phyloP scores from a whole-genome alignment of 2,797 vertebrate species.

The Poeciliopsis infans region DNA sequence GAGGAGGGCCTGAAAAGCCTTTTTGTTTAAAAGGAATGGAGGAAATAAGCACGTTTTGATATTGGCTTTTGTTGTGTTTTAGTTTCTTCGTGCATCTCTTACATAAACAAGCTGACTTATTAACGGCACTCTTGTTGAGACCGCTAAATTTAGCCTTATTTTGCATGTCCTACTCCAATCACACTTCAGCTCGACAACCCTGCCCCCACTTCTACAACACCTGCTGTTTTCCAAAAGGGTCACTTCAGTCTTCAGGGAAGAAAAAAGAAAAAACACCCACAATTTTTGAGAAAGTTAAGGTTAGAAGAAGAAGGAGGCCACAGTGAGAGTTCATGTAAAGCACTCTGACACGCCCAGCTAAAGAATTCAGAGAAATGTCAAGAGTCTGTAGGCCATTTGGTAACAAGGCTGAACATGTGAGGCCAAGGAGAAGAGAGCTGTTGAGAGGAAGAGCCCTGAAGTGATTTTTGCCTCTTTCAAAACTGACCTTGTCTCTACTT shows the following conservation, averaged over 20 bases:
- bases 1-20: not conserved
- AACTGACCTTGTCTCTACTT: slow-evolving; percentile 35
- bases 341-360: slow-evolving; percentile 2
- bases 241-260: slow-evolving; percentile 1
- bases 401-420: slow-evolving; percentile 38
- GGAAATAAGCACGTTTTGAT: slow-evolving; percentile 2
- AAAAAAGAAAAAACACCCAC: not conserved
- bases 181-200: slow-evolving; percentile 2
- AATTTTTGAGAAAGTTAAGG: not conserved
- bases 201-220: slow-evolving; percentile 2
- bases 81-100: slow-evolving; percentile 19
- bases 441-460: slow-evolving; percentile 25
- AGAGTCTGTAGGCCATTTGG: slow-evolving; percentile 21
- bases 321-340: slow-evolving; percentile 27
- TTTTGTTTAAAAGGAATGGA: not conserved
- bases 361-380: slow-evolving; percentile 47
- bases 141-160: slow-evolving; percentile 32
- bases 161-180: slow-evolving; percentile 15
- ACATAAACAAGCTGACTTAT: slow-evolving; percentile 36
- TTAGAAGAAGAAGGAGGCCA: not conserved
- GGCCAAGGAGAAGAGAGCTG: slow-evolving; percentile 14
- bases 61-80: slow-evolving; percentile 4
- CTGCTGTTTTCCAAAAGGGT: not conserved
- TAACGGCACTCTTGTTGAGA: slow-evolving; percentile 2
- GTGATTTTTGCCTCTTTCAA: slow-evolving; percentile 21